Evolutionary conservation across 2,888 invertebrate genomes (phyloP).

Genomic region (Cerastis leucographa): DNA sequence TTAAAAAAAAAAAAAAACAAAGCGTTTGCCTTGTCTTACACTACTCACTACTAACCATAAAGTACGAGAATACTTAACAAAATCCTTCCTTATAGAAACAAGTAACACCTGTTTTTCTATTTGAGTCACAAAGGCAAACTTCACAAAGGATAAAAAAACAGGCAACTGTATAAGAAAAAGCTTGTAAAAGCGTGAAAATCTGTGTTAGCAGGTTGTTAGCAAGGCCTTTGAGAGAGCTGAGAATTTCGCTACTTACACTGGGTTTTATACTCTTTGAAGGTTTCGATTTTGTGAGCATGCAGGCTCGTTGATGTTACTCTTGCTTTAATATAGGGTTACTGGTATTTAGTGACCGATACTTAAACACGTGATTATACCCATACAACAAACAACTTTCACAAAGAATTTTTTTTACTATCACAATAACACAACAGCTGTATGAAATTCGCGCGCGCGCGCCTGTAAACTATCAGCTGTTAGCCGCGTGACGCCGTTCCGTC

Average conservation of each 20-base stretch:
- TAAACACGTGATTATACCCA: too few relatives aligned
- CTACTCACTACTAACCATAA: background rate
- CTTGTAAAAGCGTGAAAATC: constrained; percentile 61
- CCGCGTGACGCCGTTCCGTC: too few relatives aligned
- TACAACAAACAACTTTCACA: too few relatives aligned
- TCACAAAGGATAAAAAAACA: constrained; percentile 60
- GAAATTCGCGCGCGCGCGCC: too few relatives aligned
- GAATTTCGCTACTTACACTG: constrained; percentile 47
- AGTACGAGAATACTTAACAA: constrained; percentile 21
- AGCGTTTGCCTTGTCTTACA: background rate
- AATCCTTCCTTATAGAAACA: constrained; percentile 44
- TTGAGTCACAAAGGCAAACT: constrained; percentile 60
- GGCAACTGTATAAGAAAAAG: constrained; percentile 50
- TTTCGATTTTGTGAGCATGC: constrained; percentile 44
- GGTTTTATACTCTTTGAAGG: constrained; percentile 45
- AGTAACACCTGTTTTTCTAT: constrained; percentile 44
- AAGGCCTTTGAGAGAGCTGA: constrained; percentile 55
- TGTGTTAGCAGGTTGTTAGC: constrained; percentile 72
- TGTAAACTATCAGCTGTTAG: too few relatives aligned
- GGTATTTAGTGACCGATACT: too few relatives aligned
- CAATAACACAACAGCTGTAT: too few relatives aligned
- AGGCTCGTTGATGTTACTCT: background rate
- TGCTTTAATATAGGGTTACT: too few relatives aligned
- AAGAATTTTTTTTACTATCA: too few relatives aligned
- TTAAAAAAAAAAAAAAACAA: too few relatives aligned